These are phyloP conservation scores for Xestia ashworthii DNA, from an alignment of 2,888 invertebrate species.

Conservation along the genomic window DNA sequence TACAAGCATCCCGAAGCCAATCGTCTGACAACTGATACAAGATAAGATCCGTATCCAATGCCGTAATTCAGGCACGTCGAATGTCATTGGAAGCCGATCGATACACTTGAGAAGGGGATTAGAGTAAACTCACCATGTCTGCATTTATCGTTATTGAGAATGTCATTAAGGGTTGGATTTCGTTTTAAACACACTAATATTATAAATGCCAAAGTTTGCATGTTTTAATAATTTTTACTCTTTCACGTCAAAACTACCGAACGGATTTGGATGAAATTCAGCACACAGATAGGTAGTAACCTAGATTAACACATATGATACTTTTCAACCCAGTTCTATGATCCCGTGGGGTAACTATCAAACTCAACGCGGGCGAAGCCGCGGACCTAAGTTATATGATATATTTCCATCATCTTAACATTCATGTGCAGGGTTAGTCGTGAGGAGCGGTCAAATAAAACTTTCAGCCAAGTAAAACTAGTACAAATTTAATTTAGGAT, in stretches of 20 bases:
- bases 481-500: slow-evolving; percentile 88
- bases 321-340: no score
- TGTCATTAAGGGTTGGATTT: neutral
- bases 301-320: no score
- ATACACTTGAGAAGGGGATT: neutral
- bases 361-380: no score
- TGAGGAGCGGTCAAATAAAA: slow-evolving; percentile 72
- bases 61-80: neutral
- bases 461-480: slow-evolving; percentile 77
- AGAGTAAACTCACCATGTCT: neutral
- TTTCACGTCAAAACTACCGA: no score
- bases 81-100: slow-evolving; percentile 15
- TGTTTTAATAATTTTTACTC: no score
- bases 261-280: no score
- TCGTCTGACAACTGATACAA: slow-evolving; percentile 33
- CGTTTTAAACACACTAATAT: no score
- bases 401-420: neutral
- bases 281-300: no score
- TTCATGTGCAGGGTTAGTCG: neutral
- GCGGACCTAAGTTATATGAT: no score
- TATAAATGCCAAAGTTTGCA: no score
- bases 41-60: slow-evolving; percentile 1
- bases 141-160: neutral
- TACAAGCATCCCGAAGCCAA: slow-evolving; percentile 12
- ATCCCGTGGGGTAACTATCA: no score